phyloP scores from a whole-genome alignment of 1,140 invertebrate species.

The Drosophila rufa region DNA sequence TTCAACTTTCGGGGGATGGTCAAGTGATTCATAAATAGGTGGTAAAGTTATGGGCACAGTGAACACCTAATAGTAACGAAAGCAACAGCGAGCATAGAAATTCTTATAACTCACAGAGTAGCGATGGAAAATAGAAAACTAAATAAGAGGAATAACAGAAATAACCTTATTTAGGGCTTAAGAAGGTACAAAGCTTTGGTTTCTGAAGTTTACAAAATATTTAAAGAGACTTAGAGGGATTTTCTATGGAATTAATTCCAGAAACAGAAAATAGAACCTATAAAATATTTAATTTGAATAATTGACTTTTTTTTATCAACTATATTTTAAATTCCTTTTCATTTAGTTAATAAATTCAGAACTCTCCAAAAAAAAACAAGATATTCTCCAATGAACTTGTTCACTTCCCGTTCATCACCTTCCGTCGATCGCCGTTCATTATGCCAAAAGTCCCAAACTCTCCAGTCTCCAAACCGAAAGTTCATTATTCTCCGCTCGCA shows the following conservation, averaged over 20 bases:
- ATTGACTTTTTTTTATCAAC: no score
- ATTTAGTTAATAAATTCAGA: no score
- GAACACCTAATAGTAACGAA: not conserved
- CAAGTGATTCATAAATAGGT: conserved; percentile 48
- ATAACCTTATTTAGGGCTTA: no score
- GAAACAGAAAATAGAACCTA: no score
- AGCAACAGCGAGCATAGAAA: not conserved
- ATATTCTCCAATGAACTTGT: no score
- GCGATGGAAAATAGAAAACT: no score
- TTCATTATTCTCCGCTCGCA: not conserved
- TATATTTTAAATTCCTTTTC: no score
- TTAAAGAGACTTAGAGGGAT: not conserved
- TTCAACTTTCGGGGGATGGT: conserved; percentile 32
- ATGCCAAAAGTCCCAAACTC: not conserved
- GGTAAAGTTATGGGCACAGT: conserved; percentile 49
- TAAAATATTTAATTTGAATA: no score
- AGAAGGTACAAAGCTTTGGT: no score
- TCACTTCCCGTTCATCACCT: not conserved
- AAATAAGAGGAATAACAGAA: no score
- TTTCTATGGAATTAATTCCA: not conserved
- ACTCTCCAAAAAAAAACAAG: not conserved
- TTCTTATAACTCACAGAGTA: no score
- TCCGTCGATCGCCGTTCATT: not conserved
- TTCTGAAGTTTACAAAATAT: not conserved
- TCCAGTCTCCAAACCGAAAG: not conserved